These are phyloP conservation scores for Peromyscus attwateri DNA, from an alignment of 2,797 vertebrate genomes.

Conservation along the genomic window DNA sequence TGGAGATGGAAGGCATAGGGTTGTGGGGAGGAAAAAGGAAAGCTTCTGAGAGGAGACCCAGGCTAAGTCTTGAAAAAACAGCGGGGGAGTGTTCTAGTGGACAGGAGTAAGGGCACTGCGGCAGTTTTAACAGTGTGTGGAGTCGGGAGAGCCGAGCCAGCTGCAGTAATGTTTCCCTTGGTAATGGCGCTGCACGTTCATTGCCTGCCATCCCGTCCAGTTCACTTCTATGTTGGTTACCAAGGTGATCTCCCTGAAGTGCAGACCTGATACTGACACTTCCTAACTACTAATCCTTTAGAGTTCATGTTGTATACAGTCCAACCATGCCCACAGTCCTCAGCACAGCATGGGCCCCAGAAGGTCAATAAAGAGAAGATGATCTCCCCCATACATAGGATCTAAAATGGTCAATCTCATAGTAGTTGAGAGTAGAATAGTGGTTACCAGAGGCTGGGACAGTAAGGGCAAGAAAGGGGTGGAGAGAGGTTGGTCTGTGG, in stretches of 20 bases:
- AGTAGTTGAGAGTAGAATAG: background rate
- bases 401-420: background rate
- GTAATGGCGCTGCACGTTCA: background rate
- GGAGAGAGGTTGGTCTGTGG: background rate
- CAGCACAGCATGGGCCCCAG: background rate
- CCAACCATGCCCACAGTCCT: background rate
- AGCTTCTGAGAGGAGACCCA: background rate
- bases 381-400: background rate
- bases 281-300: background rate
- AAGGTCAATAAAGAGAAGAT: background rate
- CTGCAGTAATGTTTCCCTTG: background rate
- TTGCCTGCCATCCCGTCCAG: background rate
- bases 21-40: background rate
- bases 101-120: background rate
- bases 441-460: background rate
- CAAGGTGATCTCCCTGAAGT: conserved; percentile 11
- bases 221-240: background rate
- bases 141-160: background rate
- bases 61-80: background rate
- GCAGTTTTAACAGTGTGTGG: background rate
- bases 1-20: background rate
- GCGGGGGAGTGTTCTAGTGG: background rate
- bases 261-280: background rate
- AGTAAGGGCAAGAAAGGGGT: background rate
- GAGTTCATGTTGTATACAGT: background rate